phyloP scores from a whole-genome alignment of 2,888 invertebrate species.

The Abscondita cerata region DNA sequence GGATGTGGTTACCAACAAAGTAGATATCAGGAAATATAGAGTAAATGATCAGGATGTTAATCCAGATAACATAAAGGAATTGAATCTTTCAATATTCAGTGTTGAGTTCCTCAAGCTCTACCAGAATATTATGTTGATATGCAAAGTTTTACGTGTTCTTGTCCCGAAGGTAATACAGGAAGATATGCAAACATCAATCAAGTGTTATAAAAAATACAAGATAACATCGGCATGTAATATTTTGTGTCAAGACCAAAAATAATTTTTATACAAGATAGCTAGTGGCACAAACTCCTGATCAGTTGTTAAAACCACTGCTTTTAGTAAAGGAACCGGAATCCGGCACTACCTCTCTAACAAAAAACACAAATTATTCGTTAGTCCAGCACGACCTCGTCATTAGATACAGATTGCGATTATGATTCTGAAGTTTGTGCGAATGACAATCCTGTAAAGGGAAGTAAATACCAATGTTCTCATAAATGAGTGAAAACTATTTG shows the following conservation, averaged over 20 bases:
- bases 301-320: background rate
- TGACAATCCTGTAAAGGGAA: background rate
- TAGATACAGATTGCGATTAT: background rate
- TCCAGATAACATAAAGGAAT: background rate
- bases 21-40: background rate
- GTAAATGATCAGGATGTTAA: background rate
- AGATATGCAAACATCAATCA: background rate
- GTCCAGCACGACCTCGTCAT: background rate
- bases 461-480: background rate
- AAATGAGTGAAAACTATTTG: background rate
- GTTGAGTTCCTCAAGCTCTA: background rate
- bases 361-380: background rate
- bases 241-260: too few species aligned
- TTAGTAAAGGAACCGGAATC: too few species aligned
- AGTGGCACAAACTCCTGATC: background rate
- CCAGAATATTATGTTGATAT: background rate
- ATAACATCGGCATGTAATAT: too few species aligned
- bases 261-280: background rate
- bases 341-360: background rate
- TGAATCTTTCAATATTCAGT: background rate
- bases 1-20: background rate
- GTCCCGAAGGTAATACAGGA: background rate
- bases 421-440: background rate
- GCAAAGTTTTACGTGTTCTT: background rate
- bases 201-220: background rate